These are phyloP conservation scores for Geopemphigus sp. DNA, from an alignment of 1,140 invertebrate genomes.

Conservation along the genomic window DNA sequence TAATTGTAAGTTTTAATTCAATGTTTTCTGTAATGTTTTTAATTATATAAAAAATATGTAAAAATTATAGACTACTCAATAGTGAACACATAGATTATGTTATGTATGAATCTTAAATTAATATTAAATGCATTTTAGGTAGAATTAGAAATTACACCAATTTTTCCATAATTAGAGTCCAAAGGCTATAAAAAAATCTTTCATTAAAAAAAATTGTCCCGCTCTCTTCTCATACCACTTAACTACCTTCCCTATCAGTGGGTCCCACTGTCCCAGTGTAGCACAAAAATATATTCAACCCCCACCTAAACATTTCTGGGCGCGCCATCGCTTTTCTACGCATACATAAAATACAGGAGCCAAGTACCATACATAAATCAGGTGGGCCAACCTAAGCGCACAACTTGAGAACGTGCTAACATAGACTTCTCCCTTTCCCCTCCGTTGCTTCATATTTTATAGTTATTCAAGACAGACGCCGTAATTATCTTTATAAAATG, in stretches of 20 bases:
- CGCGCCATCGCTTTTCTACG: conserved; percentile 49
- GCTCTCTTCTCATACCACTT: background rate
- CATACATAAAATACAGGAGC: conserved; percentile 49
- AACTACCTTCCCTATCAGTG: conserved; percentile 26
- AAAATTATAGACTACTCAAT: too few relatives aligned
- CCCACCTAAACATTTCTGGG: conserved; percentile 47
- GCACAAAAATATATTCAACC: conserved; percentile 46
- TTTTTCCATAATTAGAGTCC: too few relatives aligned
- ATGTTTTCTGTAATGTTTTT: too few relatives aligned
- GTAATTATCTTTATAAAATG: background rate
- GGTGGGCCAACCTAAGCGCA: conserved; percentile 44
- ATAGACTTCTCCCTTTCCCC: conserved; percentile 47
- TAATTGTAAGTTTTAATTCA: background rate
- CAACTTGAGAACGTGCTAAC: conserved; percentile 19
- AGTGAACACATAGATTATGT: too few relatives aligned
- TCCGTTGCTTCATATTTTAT: conserved; percentile 10
- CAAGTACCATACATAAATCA: conserved; percentile 48
- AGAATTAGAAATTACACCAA: too few relatives aligned
- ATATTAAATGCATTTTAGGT: background rate
- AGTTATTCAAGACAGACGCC: background rate
- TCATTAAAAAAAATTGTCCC: conserved; percentile 9
- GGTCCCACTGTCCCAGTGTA: conserved; percentile 2
- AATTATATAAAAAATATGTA: background rate
- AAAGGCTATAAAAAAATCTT: background rate
- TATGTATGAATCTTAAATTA: too few relatives aligned